Evolutionary conservation across 2,888 invertebrate species (phyloP), one percentile per base, ranked within the genome.

Genomic region (Sericinus montela): DNA sequence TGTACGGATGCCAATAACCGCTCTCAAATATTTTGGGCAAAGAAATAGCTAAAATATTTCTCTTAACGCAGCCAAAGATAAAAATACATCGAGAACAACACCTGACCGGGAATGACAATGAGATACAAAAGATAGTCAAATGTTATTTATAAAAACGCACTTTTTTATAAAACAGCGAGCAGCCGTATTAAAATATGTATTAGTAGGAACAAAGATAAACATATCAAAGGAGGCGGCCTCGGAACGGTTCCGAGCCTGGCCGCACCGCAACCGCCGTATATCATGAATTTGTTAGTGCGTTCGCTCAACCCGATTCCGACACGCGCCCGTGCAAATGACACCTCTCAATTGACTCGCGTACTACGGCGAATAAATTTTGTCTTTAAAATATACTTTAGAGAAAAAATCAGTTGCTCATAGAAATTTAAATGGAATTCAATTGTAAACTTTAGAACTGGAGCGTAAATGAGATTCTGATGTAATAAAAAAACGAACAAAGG

Each of bases 271-370:
- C 25, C 10, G 16, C 19, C 39, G 35, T 35, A 36, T 44, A 11
- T 40, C 35, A 49, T 39, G 40, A 44, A 45, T 45, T 39, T 28
- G 29, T 45, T 35, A 49, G 35, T 29, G 13, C 40, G 35, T 34
- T 14, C 49, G 40, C 14, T 49, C 38, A 49, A 45, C 39, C 13
- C 40, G 38, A 36, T 13, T 7, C 14, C 19, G 30, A 29, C 28
- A 28, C 28, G 14, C 39, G 44, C 38, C 34, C 34, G 34, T n/a
- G 23, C 38, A 39, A 39, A 39, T 35, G 36, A 49, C 45, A 44
- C 44, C 14, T 30, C 23, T 1, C 23, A 29, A 37, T 36, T 37
- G 42, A 36, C 41, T 23, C n/a, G 15, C 30, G 25, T 13, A 13
- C 14, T 25, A 13, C 35, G 3, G 11, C 32, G n/a, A 23, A 9